Evolutionary conservation across 1,140 invertebrate species (phyloP).

Genomic region (Drosophila ogumai): DNA sequence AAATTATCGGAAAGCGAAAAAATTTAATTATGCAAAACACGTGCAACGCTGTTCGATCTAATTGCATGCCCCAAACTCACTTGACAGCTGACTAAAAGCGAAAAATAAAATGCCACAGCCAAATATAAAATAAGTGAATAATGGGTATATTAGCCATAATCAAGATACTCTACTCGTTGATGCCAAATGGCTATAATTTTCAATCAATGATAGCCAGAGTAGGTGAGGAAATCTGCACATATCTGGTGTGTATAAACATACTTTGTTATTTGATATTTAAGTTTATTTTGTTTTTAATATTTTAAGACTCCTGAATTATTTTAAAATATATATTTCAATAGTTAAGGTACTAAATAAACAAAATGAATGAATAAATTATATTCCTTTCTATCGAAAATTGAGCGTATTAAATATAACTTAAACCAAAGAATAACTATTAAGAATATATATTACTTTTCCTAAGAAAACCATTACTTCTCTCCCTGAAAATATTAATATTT

Average conservation of each 20-base stretch:
- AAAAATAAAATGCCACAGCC: background rate
- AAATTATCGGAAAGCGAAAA: constrained; percentile 73
- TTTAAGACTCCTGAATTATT: background rate
- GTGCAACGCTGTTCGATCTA: constrained; percentile 72
- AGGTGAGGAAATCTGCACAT: constrained; percentile 1
- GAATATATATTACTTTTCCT: no score
- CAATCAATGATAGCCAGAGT: constrained; percentile 10
- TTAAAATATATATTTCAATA: background rate
- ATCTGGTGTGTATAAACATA: background rate
- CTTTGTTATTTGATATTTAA: constrained; percentile 1
- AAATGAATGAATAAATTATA: no score
- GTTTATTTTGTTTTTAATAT: background rate
- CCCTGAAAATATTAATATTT: background rate
- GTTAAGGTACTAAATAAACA: background rate
- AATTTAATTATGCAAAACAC: constrained; percentile 80
- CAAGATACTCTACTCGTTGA: constrained; percentile 17
- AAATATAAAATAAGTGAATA: constrained; percentile 51
- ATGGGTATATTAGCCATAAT: constrained; percentile 40
- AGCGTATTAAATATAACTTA: no score
- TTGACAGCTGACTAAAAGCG: constrained; percentile 37
- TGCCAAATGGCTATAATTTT: constrained; percentile 20
- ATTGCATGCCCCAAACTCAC: constrained; percentile 64
- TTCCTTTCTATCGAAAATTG: no score
- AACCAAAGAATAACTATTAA: background rate
- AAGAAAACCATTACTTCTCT: background rate